phyloP scores from a whole-genome alignment of 2,888 invertebrate species.

The Dolichopus griseipennis region DNA sequence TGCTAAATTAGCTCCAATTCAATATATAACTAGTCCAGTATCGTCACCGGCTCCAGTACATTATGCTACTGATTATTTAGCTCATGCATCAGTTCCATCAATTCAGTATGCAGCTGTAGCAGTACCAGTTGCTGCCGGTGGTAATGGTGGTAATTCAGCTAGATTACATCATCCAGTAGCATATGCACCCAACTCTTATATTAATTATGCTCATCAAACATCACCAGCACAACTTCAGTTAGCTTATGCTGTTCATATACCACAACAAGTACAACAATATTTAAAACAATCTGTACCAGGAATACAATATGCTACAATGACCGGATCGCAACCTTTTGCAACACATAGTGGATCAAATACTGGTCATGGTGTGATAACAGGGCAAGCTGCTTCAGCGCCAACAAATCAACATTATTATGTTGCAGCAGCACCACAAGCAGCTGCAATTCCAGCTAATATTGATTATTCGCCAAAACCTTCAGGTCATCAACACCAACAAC shows the following conservation, averaged over 20 bases:
- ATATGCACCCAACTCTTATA: neutral
- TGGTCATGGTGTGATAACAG: no score
- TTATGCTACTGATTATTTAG: neutral
- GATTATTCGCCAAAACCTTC: neutral
- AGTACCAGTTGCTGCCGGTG: neutral
- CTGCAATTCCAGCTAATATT: neutral
- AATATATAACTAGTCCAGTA: neutral
- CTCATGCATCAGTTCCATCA: neutral
- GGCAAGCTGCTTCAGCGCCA: neutral
- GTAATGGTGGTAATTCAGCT: neutral
- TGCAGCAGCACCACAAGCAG: neutral
- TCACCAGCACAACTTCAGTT: neutral
- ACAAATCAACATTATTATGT: neutral
- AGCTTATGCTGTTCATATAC: conserved; percentile 1
- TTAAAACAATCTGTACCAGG: neutral
- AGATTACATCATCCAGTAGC: neutral
- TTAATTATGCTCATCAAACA: neutral
- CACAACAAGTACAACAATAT: neutral
- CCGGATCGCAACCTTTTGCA: neutral
- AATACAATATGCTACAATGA: neutral
- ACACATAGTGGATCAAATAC: no score
- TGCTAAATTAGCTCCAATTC: neutral
- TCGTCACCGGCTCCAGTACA: neutral
- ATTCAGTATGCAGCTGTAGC: neutral
- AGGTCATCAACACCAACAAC: neutral